phyloP scores from a whole-genome alignment of 1,140 invertebrate species.

The Coboldia fuscipes region DNA sequence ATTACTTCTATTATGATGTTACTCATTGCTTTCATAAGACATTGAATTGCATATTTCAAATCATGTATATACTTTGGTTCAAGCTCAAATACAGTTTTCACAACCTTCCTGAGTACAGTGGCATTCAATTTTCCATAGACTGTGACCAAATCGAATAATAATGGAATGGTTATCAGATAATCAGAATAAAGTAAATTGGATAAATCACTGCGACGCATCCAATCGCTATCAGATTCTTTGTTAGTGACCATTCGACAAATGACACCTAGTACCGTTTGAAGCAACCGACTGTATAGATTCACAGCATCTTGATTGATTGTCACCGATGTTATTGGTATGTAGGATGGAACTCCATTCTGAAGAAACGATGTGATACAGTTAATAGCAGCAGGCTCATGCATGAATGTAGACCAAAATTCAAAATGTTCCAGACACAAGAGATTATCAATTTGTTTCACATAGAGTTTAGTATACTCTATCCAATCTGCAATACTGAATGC shows the following conservation, averaged over 20 bases:
- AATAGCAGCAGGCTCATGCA: conserved; percentile 42
- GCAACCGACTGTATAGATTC: conserved; percentile 28
- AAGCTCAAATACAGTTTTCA: conserved; percentile 39
- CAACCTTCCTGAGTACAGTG: conserved; percentile 33
- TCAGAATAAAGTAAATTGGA: conserved; percentile 54
- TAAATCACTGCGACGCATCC: conserved; percentile 38
- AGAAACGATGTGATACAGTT: conserved; percentile 45
- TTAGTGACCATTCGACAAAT: conserved; percentile 50
- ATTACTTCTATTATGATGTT: conserved; percentile 17
- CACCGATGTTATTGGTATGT: conserved; percentile 26
- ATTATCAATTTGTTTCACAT: too few relatives aligned
- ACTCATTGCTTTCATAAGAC: conserved; percentile 21
- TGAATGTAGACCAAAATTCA: conserved; percentile 64
- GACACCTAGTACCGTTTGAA: conserved; percentile 39
- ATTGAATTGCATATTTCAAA: conserved; percentile 29
- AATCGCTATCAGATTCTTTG: conserved; percentile 43
- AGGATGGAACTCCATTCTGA: conserved; percentile 46
- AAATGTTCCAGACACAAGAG: too few relatives aligned
- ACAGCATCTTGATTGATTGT: conserved; percentile 9
- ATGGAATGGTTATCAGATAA: conserved; percentile 59
- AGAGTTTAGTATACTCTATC: too few relatives aligned
- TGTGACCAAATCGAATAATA: conserved; percentile 55
- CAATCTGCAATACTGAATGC: too few relatives aligned
- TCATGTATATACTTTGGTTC: conserved; percentile 52
- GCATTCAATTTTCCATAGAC: conserved; percentile 43